These are phyloP conservation scores for Cryptus viduatorius DNA, from an alignment of 2,888 invertebrate species.

Conservation along the genomic window DNA sequence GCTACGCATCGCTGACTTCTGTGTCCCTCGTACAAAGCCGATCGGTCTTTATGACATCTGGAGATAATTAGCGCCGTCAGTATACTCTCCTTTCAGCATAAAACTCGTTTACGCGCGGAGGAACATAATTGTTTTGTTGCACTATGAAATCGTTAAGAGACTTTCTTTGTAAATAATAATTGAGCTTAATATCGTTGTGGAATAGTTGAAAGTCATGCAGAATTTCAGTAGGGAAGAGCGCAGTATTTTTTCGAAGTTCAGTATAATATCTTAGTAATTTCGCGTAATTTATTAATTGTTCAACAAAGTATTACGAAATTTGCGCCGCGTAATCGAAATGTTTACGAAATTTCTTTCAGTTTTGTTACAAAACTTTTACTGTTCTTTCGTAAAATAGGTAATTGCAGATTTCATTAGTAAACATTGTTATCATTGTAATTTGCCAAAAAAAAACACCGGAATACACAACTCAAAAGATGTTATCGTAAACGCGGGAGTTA, in stretches of 20 bases:
- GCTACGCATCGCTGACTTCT: constrained; percentile 53
- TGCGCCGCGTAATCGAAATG: not conserved
- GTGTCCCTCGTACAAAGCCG: constrained; percentile 57
- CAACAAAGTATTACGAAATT: not conserved
- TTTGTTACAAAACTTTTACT: not conserved
- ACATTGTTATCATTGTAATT: not conserved
- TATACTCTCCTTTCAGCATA: constrained; percentile 4
- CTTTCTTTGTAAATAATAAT: constrained; percentile 4
- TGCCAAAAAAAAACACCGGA: not conserved
- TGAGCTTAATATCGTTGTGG: not conserved
- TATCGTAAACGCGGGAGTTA: not conserved
- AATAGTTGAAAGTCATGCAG: not conserved
- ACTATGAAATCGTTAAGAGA: not conserved
- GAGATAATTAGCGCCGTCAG: constrained; percentile 71
- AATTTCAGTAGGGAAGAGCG: not conserved
- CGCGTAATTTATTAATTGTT: not conserved
- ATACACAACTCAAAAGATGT: not conserved
- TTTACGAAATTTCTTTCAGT: not conserved
- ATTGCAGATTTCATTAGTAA: not conserved
- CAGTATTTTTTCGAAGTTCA: not conserved
- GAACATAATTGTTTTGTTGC: constrained; percentile 3
- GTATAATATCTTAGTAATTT: not conserved
- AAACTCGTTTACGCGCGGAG: constrained; percentile 5
- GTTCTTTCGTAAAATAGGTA: too few relatives aligned
- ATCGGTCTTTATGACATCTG: constrained; percentile 73